A percentile compares a stretch with the other conserved stretches of the same genome.
Conservation (phyloP, 2,113 vertebrate genomes). For the Xiphophorus maculatus region DNA sequence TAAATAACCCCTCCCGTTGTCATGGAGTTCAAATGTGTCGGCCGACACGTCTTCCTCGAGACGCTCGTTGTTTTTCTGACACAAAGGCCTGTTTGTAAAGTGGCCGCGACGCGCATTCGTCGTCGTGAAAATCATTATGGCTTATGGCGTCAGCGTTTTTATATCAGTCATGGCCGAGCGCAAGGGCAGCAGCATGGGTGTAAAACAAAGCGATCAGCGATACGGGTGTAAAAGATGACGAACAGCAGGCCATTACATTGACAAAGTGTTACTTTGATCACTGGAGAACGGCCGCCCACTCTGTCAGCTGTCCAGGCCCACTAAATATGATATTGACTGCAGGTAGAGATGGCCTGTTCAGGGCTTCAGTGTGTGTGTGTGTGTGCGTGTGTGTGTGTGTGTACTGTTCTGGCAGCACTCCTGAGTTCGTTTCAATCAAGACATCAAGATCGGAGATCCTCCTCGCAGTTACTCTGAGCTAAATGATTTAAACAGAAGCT, state of each 20-base stretch:
- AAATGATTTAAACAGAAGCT: not conserved
- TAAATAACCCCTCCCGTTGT: conserved; percentile 51
- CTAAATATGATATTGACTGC: conserved; percentile 68
- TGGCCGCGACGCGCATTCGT: not conserved
- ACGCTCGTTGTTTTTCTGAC: not conserved
- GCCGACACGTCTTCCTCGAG: conserved; percentile 15
- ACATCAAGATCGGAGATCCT: not conserved
- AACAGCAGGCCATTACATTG: conserved; percentile 62
- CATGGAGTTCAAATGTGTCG: conserved; percentile 23
- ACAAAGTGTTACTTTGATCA: conserved; percentile 70
- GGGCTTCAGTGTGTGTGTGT: conserved; percentile 23
- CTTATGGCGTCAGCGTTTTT: conserved; percentile 29
- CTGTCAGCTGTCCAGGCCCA: conserved; percentile 43
- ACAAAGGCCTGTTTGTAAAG: not conserved
- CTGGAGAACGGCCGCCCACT: conserved; percentile 47
- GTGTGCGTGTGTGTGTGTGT: conserved; percentile 7
- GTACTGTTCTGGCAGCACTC: not conserved
- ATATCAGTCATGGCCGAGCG: not conserved
- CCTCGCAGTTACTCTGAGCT: not conserved
- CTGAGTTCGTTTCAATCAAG: not conserved
- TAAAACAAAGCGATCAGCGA: conserved; percentile 45
- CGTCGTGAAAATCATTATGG: conserved; percentile 48
- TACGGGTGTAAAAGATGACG: conserved; percentile 44
- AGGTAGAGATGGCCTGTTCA: conserved; percentile 27
- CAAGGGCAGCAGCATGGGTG: conserved; percentile 30